Evolutionary conservation across 2,113 vertebrate genomes (phyloP), one percentile per base, ranked within the genome.

Genomic region (Pedionomus torquatus): DNA sequence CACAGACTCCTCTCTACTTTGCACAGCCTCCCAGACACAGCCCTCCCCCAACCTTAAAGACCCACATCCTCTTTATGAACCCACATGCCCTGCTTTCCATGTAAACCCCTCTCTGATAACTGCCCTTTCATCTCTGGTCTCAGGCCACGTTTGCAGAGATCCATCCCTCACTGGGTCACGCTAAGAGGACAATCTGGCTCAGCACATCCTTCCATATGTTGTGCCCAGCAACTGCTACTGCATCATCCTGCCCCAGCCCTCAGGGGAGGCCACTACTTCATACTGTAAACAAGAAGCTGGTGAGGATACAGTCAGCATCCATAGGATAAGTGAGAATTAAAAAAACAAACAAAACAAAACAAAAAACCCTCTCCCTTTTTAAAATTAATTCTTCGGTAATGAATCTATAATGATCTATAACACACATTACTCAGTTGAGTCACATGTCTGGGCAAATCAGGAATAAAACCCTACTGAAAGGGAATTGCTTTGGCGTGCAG

Each of bases 381-480:
- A 76, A 76, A 76, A 76, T 64, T 26, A 83, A 68, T 88, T n/a
- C 48, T 16, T 26, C 65, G 58, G 61, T 43, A 92, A 91, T n/a
- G 33, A 60, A 76, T 68, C 71, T 37, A 3, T 44, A 82, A 61
- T 31, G 52, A 75, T 68, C 71, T 41, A 3, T 44, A 82, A 61
- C n/a, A 57, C 33, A 78, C 54, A 39, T 49, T 60, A 72, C 69
- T 55, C 2, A 0, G 30, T 12, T 79, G 69, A 91, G 84, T 84
- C 83, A 71, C 19, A 12, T 5, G 57, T 68, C 83, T 5, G 12
- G 51, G 69, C 33, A 89, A 55, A 89, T 64, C 49, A 91, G 48
- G 77, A 91, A 85, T 77, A 92, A 93, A 82, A 92, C 81, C 54
- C 76, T 76, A 31, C 33, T n/a, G 76, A 51, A 81, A 82, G 37